A percentile compares a stretch with the other conserved stretches of the same genome.
Conservation (phyloP, 2,113 vertebrate species). For the Gallinago media region DNA sequence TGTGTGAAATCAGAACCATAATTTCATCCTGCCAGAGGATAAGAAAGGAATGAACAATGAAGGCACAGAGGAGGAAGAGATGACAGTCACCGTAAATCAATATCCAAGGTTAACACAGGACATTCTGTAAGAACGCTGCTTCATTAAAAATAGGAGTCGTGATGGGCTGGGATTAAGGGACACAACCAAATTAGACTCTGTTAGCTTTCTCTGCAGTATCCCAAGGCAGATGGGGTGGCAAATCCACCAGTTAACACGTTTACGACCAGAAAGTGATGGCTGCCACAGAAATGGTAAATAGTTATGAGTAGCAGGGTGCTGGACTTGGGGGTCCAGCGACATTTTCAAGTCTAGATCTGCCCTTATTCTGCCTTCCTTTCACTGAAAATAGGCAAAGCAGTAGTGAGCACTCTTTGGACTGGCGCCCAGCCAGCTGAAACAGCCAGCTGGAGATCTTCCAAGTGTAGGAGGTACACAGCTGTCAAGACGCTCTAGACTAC, state of each 20-base stretch:
- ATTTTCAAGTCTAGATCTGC: conserved; percentile 1
- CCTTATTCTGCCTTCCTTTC: conserved; percentile 25
- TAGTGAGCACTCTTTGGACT: not conserved
- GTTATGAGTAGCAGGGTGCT: not conserved
- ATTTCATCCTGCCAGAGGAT: conserved; percentile 56
- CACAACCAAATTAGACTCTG: not conserved
- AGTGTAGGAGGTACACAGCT: conserved; percentile 57
- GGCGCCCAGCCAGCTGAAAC: not conserved
- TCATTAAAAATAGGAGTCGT: not conserved
- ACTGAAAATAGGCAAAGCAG: not conserved
- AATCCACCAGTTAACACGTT: not conserved
- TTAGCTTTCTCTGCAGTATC: not conserved
- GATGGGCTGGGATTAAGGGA: not conserved
- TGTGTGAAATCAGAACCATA: conserved; percentile 27
- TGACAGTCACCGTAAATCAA: conserved; percentile 33
- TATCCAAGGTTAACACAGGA: conserved; percentile 27
- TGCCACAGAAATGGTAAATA: not conserved
- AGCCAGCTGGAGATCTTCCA: conserved; percentile 51
- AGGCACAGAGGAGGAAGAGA: conserved; percentile 8
- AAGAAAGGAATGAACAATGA: conserved; percentile 55
- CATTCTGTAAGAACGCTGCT: not conserved
- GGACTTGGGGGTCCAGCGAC: not conserved
- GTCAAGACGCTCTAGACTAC: conserved; percentile 38
- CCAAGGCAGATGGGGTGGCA: not conserved
- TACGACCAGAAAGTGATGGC: not conserved